These are phyloP conservation scores for Semaprochilodus insignis DNA, from an alignment of 2,797 vertebrate species.

Conservation along the genomic window DNA sequence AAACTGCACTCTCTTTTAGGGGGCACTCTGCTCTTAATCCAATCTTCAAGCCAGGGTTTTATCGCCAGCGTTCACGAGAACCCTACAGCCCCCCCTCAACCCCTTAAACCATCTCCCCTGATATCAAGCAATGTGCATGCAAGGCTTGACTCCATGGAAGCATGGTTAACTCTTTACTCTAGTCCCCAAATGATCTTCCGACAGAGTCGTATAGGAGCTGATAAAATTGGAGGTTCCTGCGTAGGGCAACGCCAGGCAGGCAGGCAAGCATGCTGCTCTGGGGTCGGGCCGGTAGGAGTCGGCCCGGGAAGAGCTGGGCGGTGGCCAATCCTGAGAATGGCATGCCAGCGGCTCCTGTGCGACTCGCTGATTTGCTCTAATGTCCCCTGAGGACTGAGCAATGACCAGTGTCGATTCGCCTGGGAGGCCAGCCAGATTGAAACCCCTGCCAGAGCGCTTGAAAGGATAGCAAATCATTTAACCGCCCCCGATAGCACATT, in stretches of 20 bases:
- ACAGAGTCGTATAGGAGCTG: constrained; percentile 16
- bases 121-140: constrained; percentile 19
- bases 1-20: constrained; percentile 78
- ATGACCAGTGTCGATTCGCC: constrained; percentile 77
- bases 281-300: constrained; percentile 13
- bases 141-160: neutral
- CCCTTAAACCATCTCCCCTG: constrained; percentile 12
- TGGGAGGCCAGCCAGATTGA: constrained; percentile 76
- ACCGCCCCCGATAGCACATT: constrained; percentile 73
- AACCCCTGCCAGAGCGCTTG: constrained; percentile 79
- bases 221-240: constrained; percentile 43
- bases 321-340: constrained; percentile 69
- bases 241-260: neutral
- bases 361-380: constrained; percentile 78
- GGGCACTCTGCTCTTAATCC: constrained; percentile 78
- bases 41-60: constrained; percentile 76
- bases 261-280: neutral
- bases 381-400: constrained; percentile 77
- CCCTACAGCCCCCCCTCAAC: constrained; percentile 13
- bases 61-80: constrained; percentile 67
- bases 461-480: constrained; percentile 83
- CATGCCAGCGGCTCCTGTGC: constrained; percentile 70
- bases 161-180: constrained; percentile 44
- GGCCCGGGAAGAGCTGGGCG: constrained; percentile 60
- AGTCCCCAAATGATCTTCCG: neutral